phyloP scores from a whole-genome alignment of 2,113 vertebrate genomes.

The Leucopsar rothschildi region DNA sequence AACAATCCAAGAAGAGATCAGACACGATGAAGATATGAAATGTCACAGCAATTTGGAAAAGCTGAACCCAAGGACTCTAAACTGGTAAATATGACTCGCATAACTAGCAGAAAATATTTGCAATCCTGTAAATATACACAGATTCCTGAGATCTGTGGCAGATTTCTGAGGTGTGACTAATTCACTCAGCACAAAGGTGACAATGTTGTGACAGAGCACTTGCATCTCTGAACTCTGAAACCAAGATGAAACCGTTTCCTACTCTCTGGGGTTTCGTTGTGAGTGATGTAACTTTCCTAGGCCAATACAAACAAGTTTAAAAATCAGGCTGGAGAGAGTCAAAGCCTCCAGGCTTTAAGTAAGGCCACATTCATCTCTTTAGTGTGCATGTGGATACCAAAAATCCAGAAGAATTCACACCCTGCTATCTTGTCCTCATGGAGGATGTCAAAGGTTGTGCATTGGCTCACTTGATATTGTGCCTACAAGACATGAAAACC shows the following conservation, averaged over 20 bases:
- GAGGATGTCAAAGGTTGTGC: background rate
- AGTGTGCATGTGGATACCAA: fast-evolving
- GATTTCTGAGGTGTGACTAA: background rate
- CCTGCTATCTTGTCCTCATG: fast-evolving
- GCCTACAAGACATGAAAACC: background rate
- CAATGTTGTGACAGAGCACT: background rate
- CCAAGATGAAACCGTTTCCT: background rate
- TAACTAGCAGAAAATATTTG: background rate
- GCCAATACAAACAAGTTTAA: background rate
- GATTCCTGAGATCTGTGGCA: background rate
- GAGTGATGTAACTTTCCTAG: background rate
- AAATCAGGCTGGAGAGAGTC: background rate
- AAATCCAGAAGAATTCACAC: background rate
- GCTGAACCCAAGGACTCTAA: background rate
- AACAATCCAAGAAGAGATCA: background rate
- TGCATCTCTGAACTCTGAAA: background rate
- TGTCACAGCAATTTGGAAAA: background rate
- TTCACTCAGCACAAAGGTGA: background rate
- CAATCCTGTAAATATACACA: background rate
- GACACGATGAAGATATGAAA: background rate
- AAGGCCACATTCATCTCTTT: background rate
- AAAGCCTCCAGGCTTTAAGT: background rate
- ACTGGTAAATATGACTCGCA: background rate
- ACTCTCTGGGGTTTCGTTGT: background rate
- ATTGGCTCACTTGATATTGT: background rate